Evolutionary conservation across 2,113 vertebrate genomes (phyloP).

Genomic region (Syngnathus scovelli): DNA sequence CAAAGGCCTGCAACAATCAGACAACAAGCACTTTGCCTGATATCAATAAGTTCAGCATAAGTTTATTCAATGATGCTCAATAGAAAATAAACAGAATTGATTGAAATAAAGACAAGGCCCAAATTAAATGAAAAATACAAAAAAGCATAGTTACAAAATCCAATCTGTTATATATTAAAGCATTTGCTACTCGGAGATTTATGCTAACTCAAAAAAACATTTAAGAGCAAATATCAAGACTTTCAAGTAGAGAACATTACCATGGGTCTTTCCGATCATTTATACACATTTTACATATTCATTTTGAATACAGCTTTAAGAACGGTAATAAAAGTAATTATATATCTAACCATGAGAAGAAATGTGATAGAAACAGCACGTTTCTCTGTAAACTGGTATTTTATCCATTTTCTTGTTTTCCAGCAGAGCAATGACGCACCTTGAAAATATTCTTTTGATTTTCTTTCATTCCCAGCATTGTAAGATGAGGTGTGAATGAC

Average conservation of each 20-base stretch:
- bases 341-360: constrained; percentile 63
- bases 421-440: constrained; percentile 67
- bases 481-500: constrained; percentile 72
- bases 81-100: constrained; percentile 72
- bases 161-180: constrained; percentile 66
- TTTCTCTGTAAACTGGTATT: constrained; percentile 70
- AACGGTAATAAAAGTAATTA: constrained; percentile 66
- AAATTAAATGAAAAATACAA: constrained; percentile 66
- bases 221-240: constrained; percentile 69
- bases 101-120: constrained; percentile 64
- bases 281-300: constrained; percentile 73
- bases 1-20: background rate
- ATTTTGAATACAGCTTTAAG: constrained; percentile 71
- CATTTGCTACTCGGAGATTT: constrained; percentile 72
- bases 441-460: constrained; percentile 57
- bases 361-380: constrained; percentile 60
- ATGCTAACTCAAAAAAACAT: constrained; percentile 69
- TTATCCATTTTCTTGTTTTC: constrained; percentile 46
- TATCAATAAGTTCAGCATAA: constrained; percentile 51
- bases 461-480: constrained; percentile 66
- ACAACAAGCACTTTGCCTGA: background rate
- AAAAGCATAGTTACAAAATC: constrained; percentile 72
- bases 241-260: constrained; percentile 75
- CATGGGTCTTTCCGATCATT: constrained; percentile 65
- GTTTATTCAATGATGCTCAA: constrained; percentile 73